Base-by-base conservation (phyloP, 1,140 invertebrate genomes). In the Dendrolimus kikuchii region DNA sequence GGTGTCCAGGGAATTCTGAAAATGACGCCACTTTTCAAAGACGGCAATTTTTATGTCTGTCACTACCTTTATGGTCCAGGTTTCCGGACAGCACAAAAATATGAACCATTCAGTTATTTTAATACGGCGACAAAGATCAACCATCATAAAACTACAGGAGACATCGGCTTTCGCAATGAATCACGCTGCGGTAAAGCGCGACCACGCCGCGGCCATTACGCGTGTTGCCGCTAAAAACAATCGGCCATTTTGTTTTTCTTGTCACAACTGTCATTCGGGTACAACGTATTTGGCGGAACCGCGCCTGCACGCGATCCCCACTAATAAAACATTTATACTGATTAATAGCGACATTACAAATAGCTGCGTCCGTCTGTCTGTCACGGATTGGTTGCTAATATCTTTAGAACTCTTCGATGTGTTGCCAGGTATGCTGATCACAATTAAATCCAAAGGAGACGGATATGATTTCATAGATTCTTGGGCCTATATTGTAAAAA, bases 251-350 rank as follows among this genome's bases (percentile, higher is more conserved):
- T 76, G 64, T 65, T 71, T 62, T 59, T 70, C 67, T 68, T 64
- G 23, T 10, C 46, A 60, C 64, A 55, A 48, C 64, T 60, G 64
- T 69, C 67, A 69, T 46, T 45, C 58, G 49, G 55, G 55, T 23
- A 56, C 60, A 68, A 69, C 51, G 59, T 48, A 71, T 64, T 57
- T 70, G 64, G 66, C 74, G 72, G 68, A 74, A 79, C 73, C 54
- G 63, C 57, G 63, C 57, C 50, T 45, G 49, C 61, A 53, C 60
- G 39, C 55, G 59, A 58, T 51, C 56, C 55, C 53, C 59, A 53
- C 61, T 64, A 73, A 75, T 77, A 79, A 75, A 79, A 73, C 68
- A 62, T 44, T 71, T 71, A 64, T 61, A 55, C 65, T 79, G 71
- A 77, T 75, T 73, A 67, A 77, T 77, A 62, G 66, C 62, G 53